phyloP scores from a whole-genome alignment of 1,140 invertebrate species.

The Zophobas morio region DNA sequence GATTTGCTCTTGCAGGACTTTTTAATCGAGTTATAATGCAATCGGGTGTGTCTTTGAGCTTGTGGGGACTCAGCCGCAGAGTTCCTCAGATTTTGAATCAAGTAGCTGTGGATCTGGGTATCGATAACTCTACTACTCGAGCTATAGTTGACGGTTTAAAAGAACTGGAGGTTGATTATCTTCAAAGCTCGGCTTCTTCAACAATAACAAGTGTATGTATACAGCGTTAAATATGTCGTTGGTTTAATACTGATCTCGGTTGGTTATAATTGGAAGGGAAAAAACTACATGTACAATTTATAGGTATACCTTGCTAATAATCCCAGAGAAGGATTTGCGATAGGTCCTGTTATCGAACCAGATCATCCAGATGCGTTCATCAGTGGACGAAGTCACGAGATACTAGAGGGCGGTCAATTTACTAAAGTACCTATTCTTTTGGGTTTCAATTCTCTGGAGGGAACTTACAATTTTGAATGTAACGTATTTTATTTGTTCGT shows the following conservation, averaged over 20 bases:
- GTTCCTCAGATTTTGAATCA: slow-evolving; percentile 47
- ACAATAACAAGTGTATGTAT: not conserved
- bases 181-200: slow-evolving; percentile 28
- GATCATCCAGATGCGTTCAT: slow-evolving; percentile 59
- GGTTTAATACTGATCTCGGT: too few relatives aligned
- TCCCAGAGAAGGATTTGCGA: slow-evolving; percentile 59
- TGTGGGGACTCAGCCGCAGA: slow-evolving; percentile 53
- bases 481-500: not conserved
- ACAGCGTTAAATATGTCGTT: too few relatives aligned
- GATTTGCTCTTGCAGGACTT: slow-evolving; percentile 48
- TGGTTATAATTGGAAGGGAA: too few relatives aligned
- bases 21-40: slow-evolving; percentile 57
- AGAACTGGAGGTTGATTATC: slow-evolving; percentile 44
- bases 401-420: slow-evolving; percentile 57
- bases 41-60: slow-evolving; percentile 56
- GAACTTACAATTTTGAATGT: slow-evolving; percentile 32
- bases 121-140: slow-evolving; percentile 45
- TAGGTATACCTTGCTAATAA: slow-evolving; percentile 49
- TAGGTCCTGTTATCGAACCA: slow-evolving; percentile 61
- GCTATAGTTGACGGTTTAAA: slow-evolving; percentile 50
- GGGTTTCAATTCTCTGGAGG: slow-evolving; percentile 59
- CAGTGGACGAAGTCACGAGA: slow-evolving; percentile 58
- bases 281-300: slow-evolving; percentile 26
- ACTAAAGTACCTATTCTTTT: slow-evolving; percentile 60
- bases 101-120: slow-evolving; percentile 46